phyloP scores from a whole-genome alignment of 2,113 vertebrate genomes.

The Ameiurus melas region DNA sequence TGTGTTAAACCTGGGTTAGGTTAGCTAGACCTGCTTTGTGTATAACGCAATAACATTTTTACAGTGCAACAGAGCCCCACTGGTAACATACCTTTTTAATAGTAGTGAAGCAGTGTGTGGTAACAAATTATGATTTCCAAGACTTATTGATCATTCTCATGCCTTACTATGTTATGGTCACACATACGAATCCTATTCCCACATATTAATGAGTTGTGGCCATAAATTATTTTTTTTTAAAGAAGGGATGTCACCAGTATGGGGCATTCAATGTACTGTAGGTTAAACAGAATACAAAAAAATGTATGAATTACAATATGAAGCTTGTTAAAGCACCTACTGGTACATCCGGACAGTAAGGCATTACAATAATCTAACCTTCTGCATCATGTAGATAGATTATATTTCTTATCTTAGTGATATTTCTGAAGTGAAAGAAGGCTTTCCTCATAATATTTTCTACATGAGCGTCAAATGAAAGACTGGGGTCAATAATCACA shows the following conservation, averaged over 20 bases:
- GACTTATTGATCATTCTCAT: background rate
- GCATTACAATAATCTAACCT: too few species aligned
- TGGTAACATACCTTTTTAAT: background rate
- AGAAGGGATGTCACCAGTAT: background rate
- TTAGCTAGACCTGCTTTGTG: background rate
- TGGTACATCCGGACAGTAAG: too few species aligned
- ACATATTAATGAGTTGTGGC: background rate
- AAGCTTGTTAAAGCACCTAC: too few species aligned
- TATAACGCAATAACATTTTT: background rate
- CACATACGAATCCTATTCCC: background rate
- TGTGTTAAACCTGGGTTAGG: background rate
- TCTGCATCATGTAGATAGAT: too few species aligned
- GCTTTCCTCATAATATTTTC: too few species aligned
- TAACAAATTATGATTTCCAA: background rate
- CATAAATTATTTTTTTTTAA: background rate
- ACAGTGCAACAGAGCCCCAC: background rate
- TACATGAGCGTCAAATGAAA: too few species aligned
- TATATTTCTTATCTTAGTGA: too few species aligned
- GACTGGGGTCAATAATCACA: too few species aligned
- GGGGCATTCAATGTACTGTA: background rate
- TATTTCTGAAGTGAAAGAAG: too few species aligned
- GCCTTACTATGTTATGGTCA: background rate
- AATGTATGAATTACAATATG: background rate
- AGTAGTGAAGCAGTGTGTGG: background rate
- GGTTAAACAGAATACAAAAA: background rate